Conservation (phyloP, 1,140 invertebrate species). For the Trichonephila clavipes region DNA sequence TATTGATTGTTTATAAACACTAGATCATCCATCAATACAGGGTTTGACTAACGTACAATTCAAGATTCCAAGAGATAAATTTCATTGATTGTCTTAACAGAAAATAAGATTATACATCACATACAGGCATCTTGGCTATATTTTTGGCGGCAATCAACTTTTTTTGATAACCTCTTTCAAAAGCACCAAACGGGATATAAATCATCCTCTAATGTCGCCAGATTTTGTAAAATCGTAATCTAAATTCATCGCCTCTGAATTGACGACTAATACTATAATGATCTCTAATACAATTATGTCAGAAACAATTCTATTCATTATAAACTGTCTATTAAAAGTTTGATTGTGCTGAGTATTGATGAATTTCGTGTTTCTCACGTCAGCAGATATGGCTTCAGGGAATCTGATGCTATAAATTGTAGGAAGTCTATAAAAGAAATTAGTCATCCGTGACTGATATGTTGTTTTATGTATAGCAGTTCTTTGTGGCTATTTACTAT, state of each 20-base stretch:
- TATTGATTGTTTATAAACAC: conserved; percentile 7
- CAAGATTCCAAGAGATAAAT: not conserved
- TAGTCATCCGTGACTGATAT: not conserved
- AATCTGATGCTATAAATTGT: not conserved
- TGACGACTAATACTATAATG: not conserved
- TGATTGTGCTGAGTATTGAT: conserved; percentile 22
- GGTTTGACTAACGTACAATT: not conserved
- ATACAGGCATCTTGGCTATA: not conserved
- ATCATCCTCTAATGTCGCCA: not conserved
- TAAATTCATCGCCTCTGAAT: not conserved
- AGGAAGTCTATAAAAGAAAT: not conserved
- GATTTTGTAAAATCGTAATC: not conserved
- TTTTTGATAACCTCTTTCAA: not conserved
- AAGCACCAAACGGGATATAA: not conserved
- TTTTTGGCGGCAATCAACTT: not conserved
- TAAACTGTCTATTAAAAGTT: conserved; percentile 7
- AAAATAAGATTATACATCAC: too few relatives aligned
- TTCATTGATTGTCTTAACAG: not conserved
- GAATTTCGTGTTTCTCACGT: conserved; percentile 4
- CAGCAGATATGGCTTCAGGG: not conserved
- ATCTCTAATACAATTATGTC: not conserved
- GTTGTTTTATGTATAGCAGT: conserved; percentile 30
- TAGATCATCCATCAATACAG: not conserved
- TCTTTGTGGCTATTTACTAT: not conserved
- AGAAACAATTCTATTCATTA: conserved; percentile 33